Evolutionary conservation across 1,140 invertebrate species (phyloP).

Genomic region (Hypsibius dujardini): DNA sequence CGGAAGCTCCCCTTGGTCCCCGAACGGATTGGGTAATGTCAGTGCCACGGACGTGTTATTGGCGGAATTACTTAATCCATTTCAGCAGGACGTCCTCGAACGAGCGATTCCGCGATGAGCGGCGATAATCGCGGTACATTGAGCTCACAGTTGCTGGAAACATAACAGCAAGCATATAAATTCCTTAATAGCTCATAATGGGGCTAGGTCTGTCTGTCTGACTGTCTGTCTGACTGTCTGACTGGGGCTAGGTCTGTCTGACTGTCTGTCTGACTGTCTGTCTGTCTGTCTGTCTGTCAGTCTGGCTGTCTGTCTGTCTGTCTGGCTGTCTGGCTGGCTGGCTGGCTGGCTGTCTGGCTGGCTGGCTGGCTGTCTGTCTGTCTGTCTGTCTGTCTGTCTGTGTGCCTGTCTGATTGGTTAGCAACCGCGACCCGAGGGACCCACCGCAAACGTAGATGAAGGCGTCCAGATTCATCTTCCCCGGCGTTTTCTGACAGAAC

Average conservation of each 20-base stretch:
- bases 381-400: no score
- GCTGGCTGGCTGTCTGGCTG: no score
- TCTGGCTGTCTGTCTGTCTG: no score
- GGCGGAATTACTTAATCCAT: background rate
- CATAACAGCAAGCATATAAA: background rate
- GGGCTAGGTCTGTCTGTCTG: no score
- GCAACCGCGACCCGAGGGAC: background rate
- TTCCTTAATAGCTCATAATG: background rate
- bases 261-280: no score
- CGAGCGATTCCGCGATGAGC: background rate
- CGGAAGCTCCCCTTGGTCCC: no score
- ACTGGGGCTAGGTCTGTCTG: background rate
- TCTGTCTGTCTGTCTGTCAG: no score
- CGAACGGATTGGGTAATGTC: no score
- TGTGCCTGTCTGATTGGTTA: background rate
- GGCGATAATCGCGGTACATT: background rate
- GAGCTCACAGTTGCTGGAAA: background rate
- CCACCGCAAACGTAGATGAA: background rate
- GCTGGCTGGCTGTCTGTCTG: no score
- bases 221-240: no score
- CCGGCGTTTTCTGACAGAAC: background rate
- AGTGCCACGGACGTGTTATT: background rate
- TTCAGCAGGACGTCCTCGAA: background rate
- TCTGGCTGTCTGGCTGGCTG: background rate
- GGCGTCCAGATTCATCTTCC: background rate